Base-by-base conservation (phyloP, 2,797 vertebrate genomes). In the Phaenicophaeus curvirostris region DNA sequence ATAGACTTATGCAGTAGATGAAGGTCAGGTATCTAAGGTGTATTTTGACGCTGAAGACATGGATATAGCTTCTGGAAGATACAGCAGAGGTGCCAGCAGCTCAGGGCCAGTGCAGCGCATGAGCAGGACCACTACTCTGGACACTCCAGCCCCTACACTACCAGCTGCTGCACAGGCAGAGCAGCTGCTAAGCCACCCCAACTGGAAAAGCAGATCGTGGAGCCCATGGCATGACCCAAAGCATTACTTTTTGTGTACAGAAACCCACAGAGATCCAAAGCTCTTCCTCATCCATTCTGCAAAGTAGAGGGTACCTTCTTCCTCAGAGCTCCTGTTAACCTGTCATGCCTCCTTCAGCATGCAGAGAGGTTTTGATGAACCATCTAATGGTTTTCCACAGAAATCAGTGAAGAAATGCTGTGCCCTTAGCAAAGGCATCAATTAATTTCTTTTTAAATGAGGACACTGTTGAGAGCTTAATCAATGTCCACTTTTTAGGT, bases 81-180 rank as follows among this genome's bases (percentile, higher is more conserved):
- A 19, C 0, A 5, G 6, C 30, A 33, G 8, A 7, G 18, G 50
- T 42, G 7, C 66, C 17, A 10, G 44, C 62, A 75, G 57, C 27
- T 9, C 54, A 41, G 58, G 72, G 25, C 51, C 76, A 57, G 65
- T 1, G 1, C 0, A 0, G 5, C 11, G 6, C 6, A 2, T 2
- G 30, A 61, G 46, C 8, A 7, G 54, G 7, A 50, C 53, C 23
- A 20, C 9, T 42, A 9, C 0, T 0, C 61, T 48, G 61, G 31
- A 39, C 31, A 27, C 8, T 13, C 19, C 59, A 27, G 57, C 51
- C 59, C 24, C 48, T 0, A 0, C 2, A 1, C 51, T 73, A 42
- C 63, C 39, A 35, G 48, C 23, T 14, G 5, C 35, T 6, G 1
- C 3, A 3, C 68, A 30, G 48, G 37, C 31, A 68, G 31, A 61